Evolutionary conservation across 2,797 vertebrate genomes (phyloP), one percentile per base, ranked within the genome.

Genomic region (Spheniscus humboldti): DNA sequence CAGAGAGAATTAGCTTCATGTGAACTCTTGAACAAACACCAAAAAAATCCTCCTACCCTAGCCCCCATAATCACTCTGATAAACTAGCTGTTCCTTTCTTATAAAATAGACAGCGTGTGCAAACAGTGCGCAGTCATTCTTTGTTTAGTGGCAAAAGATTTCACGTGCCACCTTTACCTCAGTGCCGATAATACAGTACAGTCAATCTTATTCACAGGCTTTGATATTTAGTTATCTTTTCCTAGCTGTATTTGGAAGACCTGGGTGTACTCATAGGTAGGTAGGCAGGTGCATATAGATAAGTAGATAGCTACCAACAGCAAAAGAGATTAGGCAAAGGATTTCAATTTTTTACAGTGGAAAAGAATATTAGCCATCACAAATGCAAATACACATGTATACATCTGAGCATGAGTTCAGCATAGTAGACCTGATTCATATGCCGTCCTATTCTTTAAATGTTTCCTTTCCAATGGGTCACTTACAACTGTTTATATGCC

Each of bases 1-100:
- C 45, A 91, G 80, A 90, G 47, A 89, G 69, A 96, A 96, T 82
- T 92, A 90, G 45, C 43, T 96, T 80, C 77, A 62, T 69, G 60
- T 37, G 90, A 91, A 92, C 63, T 39, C 55, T 53, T 69, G 60
- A 90, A 77, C 39, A 89, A 82, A 88, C 13, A 85, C 2, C 33
- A 16, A 69, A 75, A 89, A 68, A 86, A 69, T 24, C 87, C 35
- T 94, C 19, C 83, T 73, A 15, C 55, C 11, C 60, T 72, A 74
- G 63, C 37, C 52, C 24, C 20, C 33, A 19, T 68, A 96, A 95
- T 95, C 48, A 86, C 59, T 91, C 33, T 90, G 60, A 83, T 80
- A 95, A 95, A 84, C 48, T 86, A 18, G 3, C 33, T 62, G 68
- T 35, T 84, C 47, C n/a, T 81, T 87, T 94, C 71, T 92, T 95